These are phyloP conservation scores for Ophion obscuratus DNA, from an alignment of 2,888 invertebrate genomes.

Conservation along the genomic window DNA sequence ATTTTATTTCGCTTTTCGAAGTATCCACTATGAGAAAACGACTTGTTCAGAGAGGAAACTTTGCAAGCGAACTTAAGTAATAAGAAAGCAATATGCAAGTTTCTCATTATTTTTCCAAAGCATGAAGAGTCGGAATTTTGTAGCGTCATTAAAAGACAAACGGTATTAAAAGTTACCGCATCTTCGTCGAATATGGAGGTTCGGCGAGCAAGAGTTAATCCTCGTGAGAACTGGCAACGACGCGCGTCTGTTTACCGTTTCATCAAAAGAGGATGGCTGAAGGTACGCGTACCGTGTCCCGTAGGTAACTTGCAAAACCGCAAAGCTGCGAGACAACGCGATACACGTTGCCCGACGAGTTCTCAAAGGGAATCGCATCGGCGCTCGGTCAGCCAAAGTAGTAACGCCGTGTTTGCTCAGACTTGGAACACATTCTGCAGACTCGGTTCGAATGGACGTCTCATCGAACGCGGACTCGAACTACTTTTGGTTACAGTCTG, in stretches of 20 bases:
- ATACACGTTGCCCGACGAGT: constrained; percentile 11
- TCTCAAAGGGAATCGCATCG: constrained; percentile 51
- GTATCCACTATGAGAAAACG: no score
- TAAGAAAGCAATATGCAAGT: no score
- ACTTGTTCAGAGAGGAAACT: no score
- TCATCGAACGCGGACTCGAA: constrained; percentile 31
- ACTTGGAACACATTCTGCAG: constrained; percentile 7
- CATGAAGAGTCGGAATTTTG: no score
- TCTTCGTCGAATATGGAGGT: no score
- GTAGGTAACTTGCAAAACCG: constrained; percentile 4
- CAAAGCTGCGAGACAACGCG: constrained; percentile 38
- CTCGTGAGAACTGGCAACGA: background rate
- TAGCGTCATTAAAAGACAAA: no score
- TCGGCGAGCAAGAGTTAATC: background rate
- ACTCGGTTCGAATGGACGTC: constrained; percentile 15
- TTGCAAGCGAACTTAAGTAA: no score
- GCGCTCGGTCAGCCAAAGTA: constrained; percentile 40
- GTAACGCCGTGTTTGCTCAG: constrained; percentile 53
- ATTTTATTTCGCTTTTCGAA: no score
- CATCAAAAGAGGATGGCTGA: constrained; percentile 23
- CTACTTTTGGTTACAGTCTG: constrained; percentile 14
- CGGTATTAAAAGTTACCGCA: no score
- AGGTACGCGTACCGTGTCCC: background rate
- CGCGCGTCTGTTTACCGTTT: background rate
- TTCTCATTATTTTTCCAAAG: no score